Conservation (phyloP, 2,113 vertebrate species). For the Sitta europaea region DNA sequence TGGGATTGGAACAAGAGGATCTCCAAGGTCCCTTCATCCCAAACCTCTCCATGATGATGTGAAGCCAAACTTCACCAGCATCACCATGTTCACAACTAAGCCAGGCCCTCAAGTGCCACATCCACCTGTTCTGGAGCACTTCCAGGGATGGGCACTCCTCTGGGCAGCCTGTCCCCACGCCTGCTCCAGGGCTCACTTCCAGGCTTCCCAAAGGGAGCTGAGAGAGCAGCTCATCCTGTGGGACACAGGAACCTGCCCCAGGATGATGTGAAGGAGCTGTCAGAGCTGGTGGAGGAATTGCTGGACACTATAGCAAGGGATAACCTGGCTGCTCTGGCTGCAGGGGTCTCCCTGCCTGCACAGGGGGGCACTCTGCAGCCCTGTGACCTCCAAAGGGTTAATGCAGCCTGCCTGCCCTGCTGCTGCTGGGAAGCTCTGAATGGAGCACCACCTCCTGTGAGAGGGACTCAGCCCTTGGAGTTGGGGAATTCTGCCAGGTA, state of each 20-base stretch:
- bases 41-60: not conserved
- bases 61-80: not conserved
- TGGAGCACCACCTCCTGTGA: not conserved
- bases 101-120: not conserved
- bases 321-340: accelerated
- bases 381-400: not conserved
- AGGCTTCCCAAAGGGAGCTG: not conserved
- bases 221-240: not conserved
- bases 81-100: accelerated
- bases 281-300: not conserved
- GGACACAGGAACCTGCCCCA: not conserved
- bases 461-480: not conserved
- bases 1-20: not conserved
- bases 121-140: accelerated
- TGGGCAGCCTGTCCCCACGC: not conserved
- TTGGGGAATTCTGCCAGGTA: accelerated
- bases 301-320: accelerated
- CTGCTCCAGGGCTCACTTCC: not conserved
- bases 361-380: accelerated
- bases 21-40: not conserved
- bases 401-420: not conserved
- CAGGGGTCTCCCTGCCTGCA: not conserved
- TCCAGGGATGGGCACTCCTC: not conserved
- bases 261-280: not conserved
- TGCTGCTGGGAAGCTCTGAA: not conserved